These are phyloP conservation scores for Cheumatopsyche charites DNA, from an alignment of 1,140 invertebrate genomes.

Conservation along the genomic window DNA sequence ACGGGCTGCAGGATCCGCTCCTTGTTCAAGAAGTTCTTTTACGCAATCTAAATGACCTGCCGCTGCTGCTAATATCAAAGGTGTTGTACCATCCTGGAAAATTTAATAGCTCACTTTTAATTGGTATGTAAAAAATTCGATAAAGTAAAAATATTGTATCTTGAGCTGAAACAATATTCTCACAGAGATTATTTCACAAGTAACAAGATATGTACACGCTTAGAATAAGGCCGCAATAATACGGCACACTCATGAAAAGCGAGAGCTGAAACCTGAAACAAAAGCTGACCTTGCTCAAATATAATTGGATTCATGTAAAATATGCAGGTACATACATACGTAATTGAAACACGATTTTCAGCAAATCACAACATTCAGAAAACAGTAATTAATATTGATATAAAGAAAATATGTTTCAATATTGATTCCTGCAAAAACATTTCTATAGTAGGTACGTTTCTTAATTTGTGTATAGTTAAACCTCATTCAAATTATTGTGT, in stretches of 20 bases:
- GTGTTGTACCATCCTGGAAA: conserved; percentile 87
- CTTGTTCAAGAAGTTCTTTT: conserved; percentile 83
- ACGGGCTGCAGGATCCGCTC: conserved; percentile 81
- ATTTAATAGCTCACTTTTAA: not conserved
- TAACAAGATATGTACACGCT: conserved; percentile 2
- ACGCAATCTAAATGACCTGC: conserved; percentile 89
- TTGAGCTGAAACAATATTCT: conserved; percentile 9
- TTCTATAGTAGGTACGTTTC: no score
- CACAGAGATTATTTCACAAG: conserved; percentile 1
- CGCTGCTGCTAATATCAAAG: conserved; percentile 86
- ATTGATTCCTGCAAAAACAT: no score
- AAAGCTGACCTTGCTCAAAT: not conserved
- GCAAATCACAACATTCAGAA: no score
- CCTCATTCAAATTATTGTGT: no score
- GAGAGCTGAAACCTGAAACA: not conserved
- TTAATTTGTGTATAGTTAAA: no score
- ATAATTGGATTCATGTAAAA: no score
- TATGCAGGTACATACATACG: no score
- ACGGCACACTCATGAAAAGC: not conserved
- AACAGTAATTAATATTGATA: no score
- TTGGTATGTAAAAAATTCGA: not conserved
- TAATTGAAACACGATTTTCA: no score
- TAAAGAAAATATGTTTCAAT: no score
- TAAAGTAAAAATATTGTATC: not conserved
- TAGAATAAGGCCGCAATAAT: not conserved